phyloP scores from a whole-genome alignment of 2,797 vertebrate species.

The Tokudaia muenninki region DNA sequence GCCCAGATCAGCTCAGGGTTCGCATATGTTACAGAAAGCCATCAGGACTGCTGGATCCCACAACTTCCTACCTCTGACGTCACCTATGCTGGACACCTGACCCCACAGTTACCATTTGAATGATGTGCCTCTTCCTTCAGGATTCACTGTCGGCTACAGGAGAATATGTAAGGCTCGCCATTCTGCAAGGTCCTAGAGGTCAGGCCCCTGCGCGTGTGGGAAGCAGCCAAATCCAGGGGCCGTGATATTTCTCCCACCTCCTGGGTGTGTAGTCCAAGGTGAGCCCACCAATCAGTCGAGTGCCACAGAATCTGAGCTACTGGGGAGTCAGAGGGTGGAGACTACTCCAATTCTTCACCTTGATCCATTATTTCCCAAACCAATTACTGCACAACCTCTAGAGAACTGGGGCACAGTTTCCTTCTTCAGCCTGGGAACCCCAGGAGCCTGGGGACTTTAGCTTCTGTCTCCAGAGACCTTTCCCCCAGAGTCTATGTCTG shows the following conservation, averaged over 20 bases:
- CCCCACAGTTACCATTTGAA: not conserved
- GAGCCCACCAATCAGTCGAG: not conserved
- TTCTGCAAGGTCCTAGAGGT: not conserved
- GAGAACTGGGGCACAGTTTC: rapidly evolving
- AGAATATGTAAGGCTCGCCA: not conserved
- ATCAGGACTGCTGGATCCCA: too few relatives aligned
- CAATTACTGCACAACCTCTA: not conserved
- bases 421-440: not conserved
- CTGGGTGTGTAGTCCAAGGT: not conserved
- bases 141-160: not conserved
- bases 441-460: not conserved
- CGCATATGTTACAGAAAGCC: not conserved
- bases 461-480: conserved; percentile 61
- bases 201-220: not conserved
- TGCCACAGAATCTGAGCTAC: not conserved
- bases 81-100: not conserved
- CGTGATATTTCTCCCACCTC: not conserved
- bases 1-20: not conserved
- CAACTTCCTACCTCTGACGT: not conserved
- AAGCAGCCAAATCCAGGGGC: not conserved
- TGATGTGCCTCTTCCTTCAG: not conserved
- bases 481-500: not conserved
- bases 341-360: too few relatives aligned
- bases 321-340: too few relatives aligned
- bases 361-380: not conserved